Base-by-base conservation (phyloP, 2,888 invertebrate species). In the Leptinotarsa peninsularis region DNA sequence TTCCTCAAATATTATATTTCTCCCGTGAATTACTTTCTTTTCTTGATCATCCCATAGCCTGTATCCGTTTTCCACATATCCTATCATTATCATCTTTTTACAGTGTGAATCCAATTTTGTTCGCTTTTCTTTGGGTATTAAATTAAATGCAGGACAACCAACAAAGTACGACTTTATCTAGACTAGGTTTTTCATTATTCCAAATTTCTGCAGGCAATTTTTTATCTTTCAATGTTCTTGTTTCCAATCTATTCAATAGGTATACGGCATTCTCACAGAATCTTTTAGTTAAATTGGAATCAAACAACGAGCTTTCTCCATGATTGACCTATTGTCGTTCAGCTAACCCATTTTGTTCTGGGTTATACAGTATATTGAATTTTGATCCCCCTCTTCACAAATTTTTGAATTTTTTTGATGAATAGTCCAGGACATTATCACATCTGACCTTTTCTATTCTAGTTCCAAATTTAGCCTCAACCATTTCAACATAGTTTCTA, bases 141-240 rank as follows among this genome's bases (percentile, higher is more conserved):
- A 81, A 49, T 78, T 80, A 76, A 83, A 82, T n/a, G 81, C 83
- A 63, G 56, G 66, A 79, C 50, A 78, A 23, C 85, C 85, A 82
- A 86, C 86, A 4, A 83, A n/a, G 71, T 81, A 81, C 77, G 23
- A 86, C 50, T 67, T 79, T 78, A n/a, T 81, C 79, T 18, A 85
- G 63, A 72, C 84, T 77, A 7, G 84, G 82, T 78, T 81, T 84
- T 52, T 76, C 75, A 15, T 72, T 74, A 52, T 72, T 74, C 66
- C 66, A 66, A 43, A 66, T 50, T 66, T 70, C 33, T 74, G 74
- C 66, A 43, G 66, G 49, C 15, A 43, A 1, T 43, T 66, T 43
- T 43, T 66, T 43, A 17, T 66, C 43, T 43, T 43, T 49, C 66
- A 66, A n/a, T 27, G 66, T 27, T 18, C 66, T 49, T 49, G 49